phyloP scores from a whole-genome alignment of 2,113 vertebrate genomes.

The Synchiropus splendidus region DNA sequence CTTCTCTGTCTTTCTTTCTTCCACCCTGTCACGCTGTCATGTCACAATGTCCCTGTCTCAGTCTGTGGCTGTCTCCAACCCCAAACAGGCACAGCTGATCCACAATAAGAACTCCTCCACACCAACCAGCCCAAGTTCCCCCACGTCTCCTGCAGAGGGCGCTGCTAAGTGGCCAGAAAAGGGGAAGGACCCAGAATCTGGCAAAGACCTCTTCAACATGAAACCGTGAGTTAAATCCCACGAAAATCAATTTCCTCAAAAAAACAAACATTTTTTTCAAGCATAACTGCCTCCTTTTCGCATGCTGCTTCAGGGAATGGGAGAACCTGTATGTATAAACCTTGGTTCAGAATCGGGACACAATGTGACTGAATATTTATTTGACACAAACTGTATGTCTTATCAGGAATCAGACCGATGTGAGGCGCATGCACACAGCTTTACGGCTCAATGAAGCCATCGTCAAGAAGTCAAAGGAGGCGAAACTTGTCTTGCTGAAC shows the following conservation, averaged over 20 bases:
- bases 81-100: conserved; percentile 82
- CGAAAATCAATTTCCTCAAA: no score
- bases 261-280: not conserved
- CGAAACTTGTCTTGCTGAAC: conserved; percentile 91
- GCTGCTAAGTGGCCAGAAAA: conserved; percentile 56
- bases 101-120: conserved; percentile 76
- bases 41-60: conserved; percentile 47
- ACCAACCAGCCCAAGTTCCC: conserved; percentile 77
- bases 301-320: conserved; percentile 86
- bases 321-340: conserved; percentile 85
- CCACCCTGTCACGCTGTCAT: conserved; percentile 20
- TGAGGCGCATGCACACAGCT: conserved; percentile 94
- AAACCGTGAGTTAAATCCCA: conserved; percentile 79
- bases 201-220: conserved; percentile 93
- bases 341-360: not conserved
- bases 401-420: conserved; percentile 82
- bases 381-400: conserved; percentile 1
- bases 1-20: conserved; percentile 28
- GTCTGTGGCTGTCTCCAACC: conserved; percentile 56
- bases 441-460: conserved; percentile 92
- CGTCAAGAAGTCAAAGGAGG: conserved; percentile 85
- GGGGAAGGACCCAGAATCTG: conserved; percentile 73
- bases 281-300: conserved; percentile 21
- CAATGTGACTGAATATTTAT: not conserved
- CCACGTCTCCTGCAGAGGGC: conserved; percentile 67